These are phyloP conservation scores for Papilio elwesi DNA, from an alignment of 2,888 invertebrate species.

Conservation along the genomic window DNA sequence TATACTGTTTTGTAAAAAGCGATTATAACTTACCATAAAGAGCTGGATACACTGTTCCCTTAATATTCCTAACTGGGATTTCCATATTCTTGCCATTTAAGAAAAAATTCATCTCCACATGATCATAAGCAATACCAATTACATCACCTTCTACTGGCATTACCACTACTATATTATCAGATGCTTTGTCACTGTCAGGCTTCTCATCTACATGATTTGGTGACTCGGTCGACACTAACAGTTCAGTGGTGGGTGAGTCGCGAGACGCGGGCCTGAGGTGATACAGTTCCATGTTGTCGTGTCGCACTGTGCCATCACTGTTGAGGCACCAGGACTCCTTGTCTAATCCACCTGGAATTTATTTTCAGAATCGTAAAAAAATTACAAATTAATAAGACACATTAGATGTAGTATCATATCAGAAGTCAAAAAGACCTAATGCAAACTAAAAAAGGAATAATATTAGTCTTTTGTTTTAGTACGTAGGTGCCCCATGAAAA, in stretches of 20 bases:
- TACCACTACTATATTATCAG: conserved; percentile 56
- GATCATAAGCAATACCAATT: conserved; percentile 97
- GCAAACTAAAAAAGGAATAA: too few species aligned
- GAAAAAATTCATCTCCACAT: conserved; percentile 97
- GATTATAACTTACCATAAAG: conserved; percentile 90
- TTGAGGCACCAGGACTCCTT: conserved; percentile 96
- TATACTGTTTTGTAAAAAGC: too few species aligned
- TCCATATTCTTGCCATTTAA: conserved; percentile 95
- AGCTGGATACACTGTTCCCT: conserved; percentile 95
- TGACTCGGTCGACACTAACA: conserved; percentile 70
- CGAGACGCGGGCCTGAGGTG: conserved; percentile 82
- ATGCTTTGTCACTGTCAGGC: conserved; percentile 60
- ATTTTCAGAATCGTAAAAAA: not conserved
- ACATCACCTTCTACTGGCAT: conserved; percentile 96
- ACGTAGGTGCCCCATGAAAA: too few species aligned
- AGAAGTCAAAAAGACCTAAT: too few species aligned
- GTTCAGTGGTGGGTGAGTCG: conserved; percentile 74
- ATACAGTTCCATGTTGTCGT: conserved; percentile 91
- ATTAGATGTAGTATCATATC: too few species aligned
- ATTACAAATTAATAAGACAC: too few species aligned
- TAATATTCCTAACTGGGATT: conserved; percentile 93
- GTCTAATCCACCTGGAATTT: conserved; percentile 90
- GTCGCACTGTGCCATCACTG: conserved; percentile 93
- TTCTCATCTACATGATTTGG: conserved; percentile 66
- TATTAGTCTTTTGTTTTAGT: too few species aligned